Evolutionary conservation across 2,113 vertebrate genomes (phyloP).

Genomic region (Chrysochloris asiatica): DNA sequence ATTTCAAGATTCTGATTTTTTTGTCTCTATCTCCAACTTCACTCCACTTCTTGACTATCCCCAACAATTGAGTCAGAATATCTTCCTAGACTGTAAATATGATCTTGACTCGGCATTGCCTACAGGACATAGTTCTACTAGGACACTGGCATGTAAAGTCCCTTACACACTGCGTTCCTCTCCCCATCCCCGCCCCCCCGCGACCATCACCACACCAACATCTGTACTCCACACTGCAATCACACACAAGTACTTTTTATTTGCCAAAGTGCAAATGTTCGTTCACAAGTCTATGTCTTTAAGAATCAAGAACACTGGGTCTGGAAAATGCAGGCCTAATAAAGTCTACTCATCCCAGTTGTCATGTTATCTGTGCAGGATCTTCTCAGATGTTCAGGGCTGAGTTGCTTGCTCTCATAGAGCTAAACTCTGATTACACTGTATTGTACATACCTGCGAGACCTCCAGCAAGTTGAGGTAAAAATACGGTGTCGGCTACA

Average conservation of each 20-base stretch:
- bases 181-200: neutral
- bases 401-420: neutral
- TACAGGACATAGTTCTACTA: neutral
- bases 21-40: neutral
- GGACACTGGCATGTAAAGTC: neutral
- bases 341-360: neutral
- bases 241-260: neutral
- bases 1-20: neutral
- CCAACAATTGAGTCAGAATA: neutral
- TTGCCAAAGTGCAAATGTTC: neutral
- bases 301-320: neutral
- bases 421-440: neutral
- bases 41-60: neutral
- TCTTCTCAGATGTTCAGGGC: neutral
- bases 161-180: rapidly evolving
- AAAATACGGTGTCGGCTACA: neutral
- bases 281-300: neutral
- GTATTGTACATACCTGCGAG: neutral
- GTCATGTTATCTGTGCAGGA: neutral
- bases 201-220: neutral
- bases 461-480: neutral
- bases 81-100: neutral
- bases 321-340: neutral
- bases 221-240: neutral
- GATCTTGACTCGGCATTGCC: neutral